These are phyloP conservation scores for Lacerta bilineata DNA, from an alignment of 2,797 vertebrate genomes.

Conservation along the genomic window DNA sequence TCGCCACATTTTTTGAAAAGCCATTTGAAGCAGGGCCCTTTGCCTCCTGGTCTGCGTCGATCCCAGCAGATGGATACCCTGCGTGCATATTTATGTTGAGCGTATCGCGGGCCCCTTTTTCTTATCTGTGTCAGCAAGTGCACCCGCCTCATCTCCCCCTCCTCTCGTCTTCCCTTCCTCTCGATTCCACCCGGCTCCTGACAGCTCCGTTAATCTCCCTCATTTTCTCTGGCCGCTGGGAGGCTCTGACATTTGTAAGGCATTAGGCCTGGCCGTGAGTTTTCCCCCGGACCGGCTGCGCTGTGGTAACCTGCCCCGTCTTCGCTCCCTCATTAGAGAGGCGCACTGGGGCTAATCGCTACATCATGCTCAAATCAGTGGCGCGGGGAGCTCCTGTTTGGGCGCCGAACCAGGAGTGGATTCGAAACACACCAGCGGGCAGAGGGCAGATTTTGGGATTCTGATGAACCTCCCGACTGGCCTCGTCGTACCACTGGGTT, in stretches of 20 bases:
- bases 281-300: not conserved
- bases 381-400: too few relatives aligned
- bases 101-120: not conserved
- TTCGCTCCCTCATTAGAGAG: not conserved
- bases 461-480: too few relatives aligned
- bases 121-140: not conserved
- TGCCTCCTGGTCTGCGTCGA: not conserved
- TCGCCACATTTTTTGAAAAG: not conserved
- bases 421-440: not conserved
- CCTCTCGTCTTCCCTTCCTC: not conserved
- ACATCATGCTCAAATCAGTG: not conserved
- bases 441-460: too few relatives aligned
- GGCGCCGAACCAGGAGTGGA: not conserved
- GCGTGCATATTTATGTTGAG: not conserved
- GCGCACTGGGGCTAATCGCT: not conserved
- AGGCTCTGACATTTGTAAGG: constrained; percentile 24
- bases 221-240: constrained; percentile 11
- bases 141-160: not conserved
- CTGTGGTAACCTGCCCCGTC: not conserved
- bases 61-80: not conserved
- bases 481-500: not conserved
- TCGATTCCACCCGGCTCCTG: not conserved
- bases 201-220: constrained; percentile 26
- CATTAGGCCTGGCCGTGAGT: not conserved
- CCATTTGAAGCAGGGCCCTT: too few relatives aligned